Evolutionary conservation across 2,797 vertebrate genomes (phyloP), one percentile per base, ranked within the genome.

Genomic region (Pogoniulus pusillus): DNA sequence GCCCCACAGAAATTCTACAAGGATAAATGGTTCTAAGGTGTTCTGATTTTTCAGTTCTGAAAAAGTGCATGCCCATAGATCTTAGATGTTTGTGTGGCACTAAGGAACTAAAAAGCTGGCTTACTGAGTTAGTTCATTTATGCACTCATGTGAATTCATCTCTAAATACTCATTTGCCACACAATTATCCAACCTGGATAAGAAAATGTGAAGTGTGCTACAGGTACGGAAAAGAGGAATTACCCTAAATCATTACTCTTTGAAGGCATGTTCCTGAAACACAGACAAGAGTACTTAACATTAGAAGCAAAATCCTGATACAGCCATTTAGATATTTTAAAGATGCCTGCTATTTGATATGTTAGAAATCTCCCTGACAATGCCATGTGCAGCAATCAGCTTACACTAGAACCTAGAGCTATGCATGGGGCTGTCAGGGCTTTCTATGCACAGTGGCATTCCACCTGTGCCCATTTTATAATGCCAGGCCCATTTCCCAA

Each of bases 11-110:
- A 10, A 18, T 37, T 43, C 11, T 15, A 2, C 9, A 27, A 49
- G 20, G 17, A 23, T 16, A 19, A 76, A 24, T 17, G 32, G 4
- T 14, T 32, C 24, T 12, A 19, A 55, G 39, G 16, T 27, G 16
- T 16, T 59, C 24, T 51, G 37, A 27, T 35, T 57, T 32, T 57
- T 30, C 20, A 30, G 29, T 69, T 81, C 59, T 30, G n/a, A 54
- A 63, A 12, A 34, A 32, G 8, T 9, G 9, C 4, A 2, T 1
- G 0, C 49, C 24, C 7, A 3, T 10, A n/a, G 26, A 32, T 53
- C 10, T 59, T 47, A 7, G 37, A n/a, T 54, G 9, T 41, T 16
- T 64, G 24, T 7, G 5, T 27, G 43, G n/a, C 10, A 27, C 5
- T 9, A 12, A 69, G n/a, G 41, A 58, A 59, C 23, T 5, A 17